Percentiles rank a stretch among this genome's conserved stretches.
Evolutionary conservation across 2,113 vertebrate genomes (phyloP).

Genomic region (Trematomus loennbergii): DNA sequence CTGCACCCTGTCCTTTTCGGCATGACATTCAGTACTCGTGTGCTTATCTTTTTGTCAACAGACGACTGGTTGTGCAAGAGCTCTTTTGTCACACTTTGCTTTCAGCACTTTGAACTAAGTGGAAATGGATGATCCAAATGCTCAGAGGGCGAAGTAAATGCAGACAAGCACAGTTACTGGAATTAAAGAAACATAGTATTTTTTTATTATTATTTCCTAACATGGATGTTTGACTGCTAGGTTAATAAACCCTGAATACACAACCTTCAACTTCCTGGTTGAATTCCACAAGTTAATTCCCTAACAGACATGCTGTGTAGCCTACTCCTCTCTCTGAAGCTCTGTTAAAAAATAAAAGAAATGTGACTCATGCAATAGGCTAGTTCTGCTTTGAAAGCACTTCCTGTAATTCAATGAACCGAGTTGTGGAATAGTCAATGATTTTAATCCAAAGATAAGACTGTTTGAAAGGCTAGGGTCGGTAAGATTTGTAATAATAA

Average conservation of each 20-base stretch:
- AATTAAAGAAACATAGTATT: background rate
- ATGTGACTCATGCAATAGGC: too few species aligned
- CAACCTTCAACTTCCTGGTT: background rate
- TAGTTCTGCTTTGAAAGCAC: background rate
- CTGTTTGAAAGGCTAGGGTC: background rate
- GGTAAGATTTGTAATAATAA: too few species aligned
- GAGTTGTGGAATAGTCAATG: too few species aligned
- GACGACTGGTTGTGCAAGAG: slow-evolving; percentile 53
- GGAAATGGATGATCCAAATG: slow-evolving; percentile 18
- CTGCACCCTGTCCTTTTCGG: slow-evolving; percentile 13
- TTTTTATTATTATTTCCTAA: slow-evolving; percentile 3
- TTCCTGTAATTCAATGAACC: background rate
- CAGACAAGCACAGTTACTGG: background rate
- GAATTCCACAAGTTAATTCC: background rate
- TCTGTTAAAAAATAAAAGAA: too few species aligned
- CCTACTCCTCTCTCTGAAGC: background rate
- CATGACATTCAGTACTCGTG: slow-evolving; percentile 6
- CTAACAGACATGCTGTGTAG: background rate
- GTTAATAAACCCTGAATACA: background rate
- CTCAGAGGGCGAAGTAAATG: background rate
- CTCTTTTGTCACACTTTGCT: slow-evolving; percentile 44
- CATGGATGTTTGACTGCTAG: background rate
- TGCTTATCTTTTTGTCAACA: slow-evolving; percentile 67
- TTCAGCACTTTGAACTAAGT: slow-evolving; percentile 59
- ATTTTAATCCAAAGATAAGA: background rate